Percentiles rank a stretch among this genome's conserved stretches.
Evolutionary conservation across 1,140 invertebrate species (phyloP).

Genomic region (Camponotus floridanus): DNA sequence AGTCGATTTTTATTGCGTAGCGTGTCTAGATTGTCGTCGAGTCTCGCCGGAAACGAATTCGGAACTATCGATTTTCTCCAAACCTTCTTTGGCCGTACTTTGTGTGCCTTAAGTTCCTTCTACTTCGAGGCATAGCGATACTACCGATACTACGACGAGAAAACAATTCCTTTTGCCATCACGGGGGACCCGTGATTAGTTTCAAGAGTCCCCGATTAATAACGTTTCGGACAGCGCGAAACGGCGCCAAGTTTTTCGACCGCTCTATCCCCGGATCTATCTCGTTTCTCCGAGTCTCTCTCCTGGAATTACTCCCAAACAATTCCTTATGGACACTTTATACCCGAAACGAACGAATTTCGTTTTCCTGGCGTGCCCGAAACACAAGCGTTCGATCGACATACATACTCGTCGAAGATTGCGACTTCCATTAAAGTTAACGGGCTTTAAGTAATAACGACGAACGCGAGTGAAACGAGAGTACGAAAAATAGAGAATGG

Average conservation of each 20-base stretch:
- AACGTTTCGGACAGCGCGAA: conserved; percentile 63
- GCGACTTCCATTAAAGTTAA: conserved; percentile 16
- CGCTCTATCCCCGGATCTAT: conserved; percentile 17
- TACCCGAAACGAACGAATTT: conserved; percentile 17
- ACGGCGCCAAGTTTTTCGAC: conserved; percentile 57
- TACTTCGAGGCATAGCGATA: conserved; percentile 76
- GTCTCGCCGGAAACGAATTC: conserved; percentile 56
- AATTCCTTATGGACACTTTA: conserved; percentile 31
- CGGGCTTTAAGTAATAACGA: background rate
- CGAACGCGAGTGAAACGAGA: conserved; percentile 27
- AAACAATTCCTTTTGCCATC: conserved; percentile 80
- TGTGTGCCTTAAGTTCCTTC: conserved; percentile 47
- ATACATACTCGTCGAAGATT: background rate
- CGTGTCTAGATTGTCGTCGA: conserved; percentile 48
- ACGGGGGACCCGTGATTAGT: conserved; percentile 63
- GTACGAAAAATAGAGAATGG: conserved; percentile 51
- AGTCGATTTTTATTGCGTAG: conserved; percentile 18
- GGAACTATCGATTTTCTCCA: conserved; percentile 41
- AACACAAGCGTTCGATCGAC: conserved; percentile 1
- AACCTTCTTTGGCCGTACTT: conserved; percentile 25
- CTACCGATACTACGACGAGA: conserved; percentile 76
- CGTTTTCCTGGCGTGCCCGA: conserved; percentile 11
- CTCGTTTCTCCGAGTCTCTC: conserved; percentile 1
- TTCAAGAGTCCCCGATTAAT: conserved; percentile 59
- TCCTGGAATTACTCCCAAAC: conserved; percentile 43